Evolutionary conservation across 2,113 vertebrate genomes (phyloP), one percentile per base, ranked within the genome.

Genomic region (Megaleporinus macrocephalus): DNA sequence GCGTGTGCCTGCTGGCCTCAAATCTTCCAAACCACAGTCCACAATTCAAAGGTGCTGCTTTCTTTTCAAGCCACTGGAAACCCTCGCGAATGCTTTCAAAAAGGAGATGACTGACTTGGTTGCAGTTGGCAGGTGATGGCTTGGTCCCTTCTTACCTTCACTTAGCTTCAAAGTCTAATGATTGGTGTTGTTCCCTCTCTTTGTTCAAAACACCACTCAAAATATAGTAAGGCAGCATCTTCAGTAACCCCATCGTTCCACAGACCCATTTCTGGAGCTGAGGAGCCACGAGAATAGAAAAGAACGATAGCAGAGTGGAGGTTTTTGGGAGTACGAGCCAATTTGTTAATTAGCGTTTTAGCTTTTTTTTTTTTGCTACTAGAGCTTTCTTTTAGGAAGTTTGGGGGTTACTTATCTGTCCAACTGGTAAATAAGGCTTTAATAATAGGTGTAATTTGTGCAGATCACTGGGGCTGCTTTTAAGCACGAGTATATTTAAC

Each of bases 11-110:
- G 71, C 77, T 84, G 83, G 20, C 26, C 30, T 51, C 16, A 79
- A 49, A 82, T 82, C 76, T 73, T 59, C 80, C 66, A 82, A 63
- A 84, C 55, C 24, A 84, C 66, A n/a, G 81, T 72, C 44, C 69
- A 73, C 41, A 22, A 44, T 77, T 74, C n/a, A 59, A 73, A 71
- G 68, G 59, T 70, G 62, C 62, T 33, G 49, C 30, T 51, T 79
- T 79, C n/a, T 62, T 62, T 69, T 61, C 55, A 74, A 30, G 30
- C 27, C 14, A 7, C 16, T 55, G 7, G 61, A 55, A 53, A 22
- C 1, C 41, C 73, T 79, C 15, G 53, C 57, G 26, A 65, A 65
- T 24, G 30, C 71, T 63, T 81, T 44, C n/a, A 30, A 51, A 47
- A 3, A 33, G 30, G 41, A n/a, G 57, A 16, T 5, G 49, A 22